Evolutionary conservation across 2,797 vertebrate species (phyloP).

Genomic region (Anomalospiza imberbis): DNA sequence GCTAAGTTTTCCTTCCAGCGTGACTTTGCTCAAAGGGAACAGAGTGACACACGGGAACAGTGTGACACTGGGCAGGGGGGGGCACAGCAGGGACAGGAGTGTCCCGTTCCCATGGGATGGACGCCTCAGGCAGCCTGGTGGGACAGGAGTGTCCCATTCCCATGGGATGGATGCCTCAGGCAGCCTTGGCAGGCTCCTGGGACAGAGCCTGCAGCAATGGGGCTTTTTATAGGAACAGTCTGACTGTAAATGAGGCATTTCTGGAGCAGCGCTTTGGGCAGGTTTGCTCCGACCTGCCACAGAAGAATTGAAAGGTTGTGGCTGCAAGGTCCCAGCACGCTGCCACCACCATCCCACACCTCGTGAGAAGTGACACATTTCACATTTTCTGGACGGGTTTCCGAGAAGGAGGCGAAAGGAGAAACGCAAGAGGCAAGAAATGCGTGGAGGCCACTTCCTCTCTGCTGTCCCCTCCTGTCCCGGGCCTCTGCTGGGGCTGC

Average conservation of each 20-base stretch:
- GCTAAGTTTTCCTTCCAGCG: neutral
- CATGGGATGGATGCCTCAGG: no score
- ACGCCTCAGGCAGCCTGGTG: no score
- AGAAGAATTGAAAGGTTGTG: neutral
- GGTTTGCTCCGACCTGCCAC: neutral
- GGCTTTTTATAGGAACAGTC: neutral
- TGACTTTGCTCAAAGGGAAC: neutral
- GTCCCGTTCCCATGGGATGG: no score
- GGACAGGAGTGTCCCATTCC: no score
- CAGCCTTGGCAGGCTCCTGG: neutral
- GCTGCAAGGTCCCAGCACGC: neutral
- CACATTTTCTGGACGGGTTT: fast-evolving
- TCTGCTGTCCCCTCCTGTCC: fast-evolving
- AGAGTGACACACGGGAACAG: neutral
- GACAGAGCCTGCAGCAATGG: neutral
- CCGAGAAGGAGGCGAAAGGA: neutral
- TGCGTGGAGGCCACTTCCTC: neutral
- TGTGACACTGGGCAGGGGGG: neutral
- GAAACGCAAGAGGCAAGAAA: neutral
- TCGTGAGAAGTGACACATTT: fast-evolving
- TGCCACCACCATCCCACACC: fast-evolving
- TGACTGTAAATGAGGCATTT: neutral
- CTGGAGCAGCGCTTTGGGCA: neutral
- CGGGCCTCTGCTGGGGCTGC: fast-evolving
- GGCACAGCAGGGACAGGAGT: fast-evolving